A percentile compares a stretch with the other conserved stretches of the same genome.
Conservation (phyloP, 2,797 vertebrate genomes). For the Crenuchus spilurus region DNA sequence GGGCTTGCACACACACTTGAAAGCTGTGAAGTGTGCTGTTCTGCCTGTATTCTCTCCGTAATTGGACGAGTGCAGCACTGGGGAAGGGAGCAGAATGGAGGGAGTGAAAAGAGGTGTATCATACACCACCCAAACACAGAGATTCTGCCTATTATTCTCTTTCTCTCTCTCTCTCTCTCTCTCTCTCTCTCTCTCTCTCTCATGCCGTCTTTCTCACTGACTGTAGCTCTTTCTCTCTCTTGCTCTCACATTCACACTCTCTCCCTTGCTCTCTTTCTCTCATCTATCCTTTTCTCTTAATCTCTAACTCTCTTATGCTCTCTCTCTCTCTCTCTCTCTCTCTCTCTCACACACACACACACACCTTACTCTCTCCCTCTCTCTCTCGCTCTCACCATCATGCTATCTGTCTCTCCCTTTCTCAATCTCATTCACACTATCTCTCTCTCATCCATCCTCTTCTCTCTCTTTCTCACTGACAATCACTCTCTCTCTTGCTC, state of each 20-base stretch:
- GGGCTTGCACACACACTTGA: constrained; percentile 78
- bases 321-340: background rate
- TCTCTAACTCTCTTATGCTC: background rate
- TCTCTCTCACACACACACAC: too few relatives aligned
- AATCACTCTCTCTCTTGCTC: background rate
- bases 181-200: constrained; percentile 43
- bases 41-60: constrained; percentile 81
- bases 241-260: background rate
- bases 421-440: background rate
- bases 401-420: background rate
- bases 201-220: background rate
- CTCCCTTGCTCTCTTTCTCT: background rate
- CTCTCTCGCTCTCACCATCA: background rate
- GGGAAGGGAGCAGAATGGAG: constrained; percentile 51
- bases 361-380: background rate
- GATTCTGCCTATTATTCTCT: constrained; percentile 55
- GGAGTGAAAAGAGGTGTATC: constrained; percentile 19
- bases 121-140: constrained; percentile 32
- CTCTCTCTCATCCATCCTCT: background rate
- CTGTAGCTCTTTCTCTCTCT: background rate
- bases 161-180: constrained; percentile 31
- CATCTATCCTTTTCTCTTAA: background rate
- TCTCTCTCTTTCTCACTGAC: background rate
- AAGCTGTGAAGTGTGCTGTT: constrained; percentile 85
- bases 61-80: constrained; percentile 72